Base-by-base conservation (phyloP, 2,797 vertebrate genomes). In the Antrozous pallidus region DNA sequence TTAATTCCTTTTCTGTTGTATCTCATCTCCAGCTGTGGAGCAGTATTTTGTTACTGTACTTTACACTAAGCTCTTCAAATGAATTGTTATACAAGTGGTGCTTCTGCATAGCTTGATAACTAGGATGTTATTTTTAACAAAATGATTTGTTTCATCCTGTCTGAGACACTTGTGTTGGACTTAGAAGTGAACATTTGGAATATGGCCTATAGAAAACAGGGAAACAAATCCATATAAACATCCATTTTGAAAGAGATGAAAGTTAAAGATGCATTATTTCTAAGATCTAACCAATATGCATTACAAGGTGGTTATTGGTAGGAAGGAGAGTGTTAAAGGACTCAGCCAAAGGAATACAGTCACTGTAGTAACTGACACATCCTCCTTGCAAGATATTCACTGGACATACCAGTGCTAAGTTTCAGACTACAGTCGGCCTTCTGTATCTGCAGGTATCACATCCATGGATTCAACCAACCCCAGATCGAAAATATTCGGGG, bases 51-150 rank as follows among this genome's bases (percentile, higher is more conserved):
- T 98, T 97, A 92, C 97, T 96, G 96, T 98, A 98, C 97, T 98
- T 97, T 97, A 98, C 97, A 98, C 96, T 97, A 98, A 98, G 97
- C 97, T 98, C 98, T 98, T 97, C 97, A 98, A 97, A 96, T 97
- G 96, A 97, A 96, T 97, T 97, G 97, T 98, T 98, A 97, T 97
- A 97, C 97, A 98, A 96, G 97, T 98, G 98, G 98, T 96, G 97
- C 97, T 98, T 98, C 97, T 93, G 96, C 97, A 96, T 98, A 98
- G 97, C 96, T 98, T 98, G 61, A 63, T 63, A n/a, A n/a, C 61
- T 14, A 96, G 98, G 97, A 98, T 97, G 92, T 97, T 97, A 89
- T 98, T 98, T 98, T 98, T 97, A 98, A 98, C 96, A 70, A 89
- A 95, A 73, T 94, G 95, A 95, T 97, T 97, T 96, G 97, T 97